These are phyloP conservation scores for Sebastes umbrosus DNA, from an alignment of 2,797 vertebrate species.

Conservation along the genomic window DNA sequence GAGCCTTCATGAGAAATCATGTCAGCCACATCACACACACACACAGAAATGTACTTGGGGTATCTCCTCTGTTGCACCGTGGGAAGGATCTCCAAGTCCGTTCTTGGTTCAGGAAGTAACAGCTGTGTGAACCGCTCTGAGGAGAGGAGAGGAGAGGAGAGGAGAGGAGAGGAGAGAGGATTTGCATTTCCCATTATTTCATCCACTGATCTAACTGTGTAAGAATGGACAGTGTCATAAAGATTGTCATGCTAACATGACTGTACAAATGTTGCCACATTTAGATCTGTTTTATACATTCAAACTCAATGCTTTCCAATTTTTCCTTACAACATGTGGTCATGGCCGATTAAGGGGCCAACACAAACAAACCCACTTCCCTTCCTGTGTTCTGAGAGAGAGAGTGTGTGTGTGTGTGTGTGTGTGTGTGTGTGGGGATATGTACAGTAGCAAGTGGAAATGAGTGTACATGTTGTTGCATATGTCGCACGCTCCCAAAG, in stretches of 20 bases:
- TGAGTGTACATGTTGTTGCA: neutral
- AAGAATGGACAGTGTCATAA: neutral
- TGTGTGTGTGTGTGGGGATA: too few species aligned
- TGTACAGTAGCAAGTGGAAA: constrained; percentile 39
- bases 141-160: constrained; percentile 54
- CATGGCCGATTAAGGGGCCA: constrained; percentile 41
- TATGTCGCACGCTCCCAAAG: constrained; percentile 13
- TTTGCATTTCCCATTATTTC: neutral
- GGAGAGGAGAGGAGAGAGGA: constrained; percentile 24
- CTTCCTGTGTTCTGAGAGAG: constrained; percentile 32
- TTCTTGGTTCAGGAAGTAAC: constrained; percentile 83
- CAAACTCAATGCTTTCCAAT: neutral
- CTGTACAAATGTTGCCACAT: neutral
- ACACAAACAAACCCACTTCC: constrained; percentile 58
- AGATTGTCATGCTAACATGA: neutral
- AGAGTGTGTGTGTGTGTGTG: too few species aligned
- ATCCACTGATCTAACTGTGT: neutral
- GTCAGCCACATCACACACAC: constrained; percentile 46
- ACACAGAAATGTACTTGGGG: constrained; percentile 87
- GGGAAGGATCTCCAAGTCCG: constrained; percentile 89
- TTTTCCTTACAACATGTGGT: constrained; percentile 29
- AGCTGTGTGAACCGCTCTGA: constrained; percentile 91
- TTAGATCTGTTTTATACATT: neutral
- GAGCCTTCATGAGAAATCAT: constrained; percentile 65
- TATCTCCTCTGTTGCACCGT: constrained; percentile 90